Conservation (phyloP, 2,888 invertebrate genomes). For the Disparrhopalites patrizii region DNA sequence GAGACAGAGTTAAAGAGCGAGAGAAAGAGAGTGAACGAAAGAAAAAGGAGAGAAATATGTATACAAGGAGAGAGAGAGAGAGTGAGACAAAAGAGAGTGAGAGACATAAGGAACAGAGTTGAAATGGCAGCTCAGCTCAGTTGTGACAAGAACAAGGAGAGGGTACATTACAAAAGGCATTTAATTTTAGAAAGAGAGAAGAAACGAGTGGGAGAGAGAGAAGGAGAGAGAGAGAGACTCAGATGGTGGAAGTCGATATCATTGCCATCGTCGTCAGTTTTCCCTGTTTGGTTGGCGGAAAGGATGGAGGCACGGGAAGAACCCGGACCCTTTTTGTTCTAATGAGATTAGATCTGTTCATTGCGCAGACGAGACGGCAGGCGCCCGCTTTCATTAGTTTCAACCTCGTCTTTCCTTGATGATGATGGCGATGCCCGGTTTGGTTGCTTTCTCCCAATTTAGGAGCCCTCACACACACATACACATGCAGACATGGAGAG, state of each 20-base stretch:
- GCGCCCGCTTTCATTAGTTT: conserved; percentile 44
- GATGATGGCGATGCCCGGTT: conserved; percentile 28
- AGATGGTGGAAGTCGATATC: conserved; percentile 29
- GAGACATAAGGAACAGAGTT: conserved; percentile 13
- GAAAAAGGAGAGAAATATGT: background rate
- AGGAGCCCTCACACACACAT: conserved; percentile 7
- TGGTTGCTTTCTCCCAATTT: conserved; percentile 19
- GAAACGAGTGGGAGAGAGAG: conserved; percentile 4
- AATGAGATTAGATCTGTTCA: conserved; percentile 46
- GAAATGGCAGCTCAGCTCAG: conserved; percentile 32
- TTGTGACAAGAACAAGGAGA: conserved; percentile 42
- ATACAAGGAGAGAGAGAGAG: background rate
- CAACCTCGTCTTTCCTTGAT: conserved; percentile 37
- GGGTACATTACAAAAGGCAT: conserved; percentile 41
- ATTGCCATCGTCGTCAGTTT: conserved; percentile 19
- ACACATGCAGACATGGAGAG: no score
- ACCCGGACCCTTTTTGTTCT: conserved; percentile 41
- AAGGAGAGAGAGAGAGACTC: conserved; percentile 17
- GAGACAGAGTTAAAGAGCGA: background rate
- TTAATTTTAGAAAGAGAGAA: conserved; percentile 33
- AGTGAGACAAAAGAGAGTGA: background rate
- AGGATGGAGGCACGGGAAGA: conserved; percentile 21
- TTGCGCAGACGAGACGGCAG: conserved; percentile 43
- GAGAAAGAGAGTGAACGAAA: background rate
- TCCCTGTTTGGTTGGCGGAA: conserved; percentile 21